Evolutionary conservation across 2,888 invertebrate genomes (phyloP), one percentile per base, ranked within the genome.

Genomic region (Synanthedon formicaeformis): DNA sequence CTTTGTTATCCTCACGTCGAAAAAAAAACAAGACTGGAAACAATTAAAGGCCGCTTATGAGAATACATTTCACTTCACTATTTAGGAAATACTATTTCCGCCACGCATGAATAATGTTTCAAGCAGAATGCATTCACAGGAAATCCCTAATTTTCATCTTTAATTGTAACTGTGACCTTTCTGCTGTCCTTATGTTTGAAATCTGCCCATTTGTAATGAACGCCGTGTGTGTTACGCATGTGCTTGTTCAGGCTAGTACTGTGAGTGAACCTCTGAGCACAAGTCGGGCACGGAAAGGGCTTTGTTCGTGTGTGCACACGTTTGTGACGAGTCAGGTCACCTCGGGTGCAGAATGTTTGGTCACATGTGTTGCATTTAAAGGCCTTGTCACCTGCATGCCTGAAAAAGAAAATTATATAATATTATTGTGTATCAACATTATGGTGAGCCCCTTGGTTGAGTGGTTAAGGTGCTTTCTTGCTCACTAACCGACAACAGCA

Each of bases 231-330:
- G 34, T 71, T 74, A 41, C 71, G 72, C 79, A 88, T 82, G 58
- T 88, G 88, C 63, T 83, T 87, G 60, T 87, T 88, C 3, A 88
- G 69, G 57, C 84, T 85, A 16, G 81, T 73, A 55, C 86, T 86
- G 54, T 85, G 81, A 16, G 77, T 71, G 57, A 87, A 87, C 48
- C 71, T 70, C 56, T 84, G 82, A 1, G 73, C 60, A 53, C 88
- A 88, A 40, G 73, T 71, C 0, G 80, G 78, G 55, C 88, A 88
- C 1, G 73, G 60, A 59, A 75, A 88, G 3, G 81, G 85, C 58
- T 87, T 88, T 48, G 84, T 82, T 0, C 75, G 71, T 0, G 82
- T 80, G 59, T 88, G 88, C 34, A 81, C 83, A 4, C 84, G 64
- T 55, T 65, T 65, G 58, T 88, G 88, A 8, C 81, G 70, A 41